Evolutionary conservation across 2,797 vertebrate genomes (phyloP).

Genomic region (Ctenosaura bakeri): DNA sequence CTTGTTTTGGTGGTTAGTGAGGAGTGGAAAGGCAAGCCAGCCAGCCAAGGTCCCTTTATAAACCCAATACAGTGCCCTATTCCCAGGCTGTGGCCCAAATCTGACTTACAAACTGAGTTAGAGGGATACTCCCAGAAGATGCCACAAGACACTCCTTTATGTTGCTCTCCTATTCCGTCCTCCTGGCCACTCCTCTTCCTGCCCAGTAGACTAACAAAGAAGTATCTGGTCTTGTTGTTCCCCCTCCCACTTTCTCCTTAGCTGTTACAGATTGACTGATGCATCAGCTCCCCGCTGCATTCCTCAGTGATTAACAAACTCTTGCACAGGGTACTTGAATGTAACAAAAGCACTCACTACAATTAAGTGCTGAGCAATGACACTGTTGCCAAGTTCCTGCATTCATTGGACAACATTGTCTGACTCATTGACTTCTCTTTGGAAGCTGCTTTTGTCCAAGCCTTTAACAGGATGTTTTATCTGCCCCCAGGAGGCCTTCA

Average conservation of each 20-base stretch:
- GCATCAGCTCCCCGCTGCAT: slow-evolving; percentile 14
- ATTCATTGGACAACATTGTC: slow-evolving; percentile 6
- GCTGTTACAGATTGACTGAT: background rate
- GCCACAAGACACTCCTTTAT: too few relatives aligned
- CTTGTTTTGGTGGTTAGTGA: too few relatives aligned
- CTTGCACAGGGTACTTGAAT: background rate
- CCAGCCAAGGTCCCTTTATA: too few relatives aligned
- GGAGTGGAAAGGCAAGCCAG: too few relatives aligned
- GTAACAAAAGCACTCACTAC: background rate
- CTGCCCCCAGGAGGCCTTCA: slow-evolving; percentile 18
- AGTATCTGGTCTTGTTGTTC: background rate
- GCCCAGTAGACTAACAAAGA: background rate
- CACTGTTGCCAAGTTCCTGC: slow-evolving; percentile 2
- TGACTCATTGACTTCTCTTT: slow-evolving; percentile 26
- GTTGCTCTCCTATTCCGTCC: background rate
- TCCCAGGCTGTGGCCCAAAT: too few relatives aligned
- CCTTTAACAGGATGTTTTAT: slow-evolving; percentile 19
- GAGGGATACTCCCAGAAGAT: background rate
- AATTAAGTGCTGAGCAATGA: slow-evolving; percentile 9
- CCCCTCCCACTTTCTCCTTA: background rate
- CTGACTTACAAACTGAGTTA: background rate
- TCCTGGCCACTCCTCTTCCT: background rate
- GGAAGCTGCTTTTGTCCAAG: slow-evolving; percentile 7
- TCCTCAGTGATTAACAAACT: slow-evolving; percentile 28
- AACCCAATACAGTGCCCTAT: too few relatives aligned